Evolutionary conservation across 2,888 invertebrate genomes (phyloP), one percentile per base, ranked within the genome.

Genomic region (Nesidiocoris tenuis): DNA sequence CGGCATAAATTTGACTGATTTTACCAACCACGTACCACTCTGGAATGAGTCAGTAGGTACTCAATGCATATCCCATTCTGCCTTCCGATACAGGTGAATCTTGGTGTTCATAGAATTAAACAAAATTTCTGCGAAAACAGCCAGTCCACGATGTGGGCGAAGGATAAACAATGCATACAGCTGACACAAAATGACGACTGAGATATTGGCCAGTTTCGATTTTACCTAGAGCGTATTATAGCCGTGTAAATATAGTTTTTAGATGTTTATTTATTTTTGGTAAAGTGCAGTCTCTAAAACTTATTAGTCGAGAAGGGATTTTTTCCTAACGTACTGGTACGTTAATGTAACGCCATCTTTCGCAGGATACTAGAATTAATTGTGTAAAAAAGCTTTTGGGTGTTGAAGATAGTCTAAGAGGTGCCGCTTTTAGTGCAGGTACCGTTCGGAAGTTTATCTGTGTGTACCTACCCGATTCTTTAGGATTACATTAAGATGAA

Each of bases 281-380:
- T 18, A 23, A 70, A 23, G 23, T 65, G 25, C 12, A 39, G 65
- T 65, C 39, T 65, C 25, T 24, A 65, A n/a, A 0, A 39, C 39
- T 7, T 24, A 2, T 24, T 25, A 25, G 39, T 39, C 39, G 24
- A 57, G 56, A 56, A 39, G 39, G 67, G 22, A 70, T 56, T 70
- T 70, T 59, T 70, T 70, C 70, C 70, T 70, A 70, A 70, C 59
- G 70, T 22, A 54, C 25, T 70, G 70, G 59, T n/a, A n/a, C n/a
- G n/a, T 70, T 57, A 59, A 59, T 59, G n/a, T 70, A 70, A 70
- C 59, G 70, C 70, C 70, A 70, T 70, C 55, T 22, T 59, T 25
- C 23, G 19, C 39, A 7, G 39, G 12, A 7, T 7, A 7, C 12
- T 9, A 5, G n/a, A n/a, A 21, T 56, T 56, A 57, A 57, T 16